These are phyloP conservation scores for Ctena decussata DNA, from an alignment of 2,888 invertebrate species.

Conservation along the genomic window DNA sequence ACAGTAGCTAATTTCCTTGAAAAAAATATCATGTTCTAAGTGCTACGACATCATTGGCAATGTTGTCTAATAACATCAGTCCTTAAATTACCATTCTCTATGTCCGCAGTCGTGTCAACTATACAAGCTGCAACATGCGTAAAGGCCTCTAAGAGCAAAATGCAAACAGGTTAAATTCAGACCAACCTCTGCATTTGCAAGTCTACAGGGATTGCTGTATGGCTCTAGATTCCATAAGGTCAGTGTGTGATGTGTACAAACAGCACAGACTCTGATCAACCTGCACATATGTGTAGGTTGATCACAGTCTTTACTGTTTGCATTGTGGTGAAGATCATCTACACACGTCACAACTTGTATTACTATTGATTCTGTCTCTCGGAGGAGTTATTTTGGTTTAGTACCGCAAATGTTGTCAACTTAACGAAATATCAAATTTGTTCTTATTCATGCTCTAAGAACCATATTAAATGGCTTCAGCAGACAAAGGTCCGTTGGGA, in stretches of 20 bases:
- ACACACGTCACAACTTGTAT: no score
- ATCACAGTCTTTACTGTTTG: neutral
- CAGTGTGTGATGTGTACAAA: no score
- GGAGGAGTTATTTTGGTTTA: neutral
- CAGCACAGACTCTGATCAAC: neutral
- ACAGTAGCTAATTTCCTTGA: neutral
- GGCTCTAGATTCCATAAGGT: no score
- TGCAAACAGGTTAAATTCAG: no score
- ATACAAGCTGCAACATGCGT: no score
- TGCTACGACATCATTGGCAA: no score
- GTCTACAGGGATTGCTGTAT: no score
- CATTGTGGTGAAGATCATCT: no score
- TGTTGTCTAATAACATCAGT: neutral
- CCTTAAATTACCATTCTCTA: neutral
- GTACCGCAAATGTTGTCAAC: neutral
- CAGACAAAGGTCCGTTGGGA: neutral
- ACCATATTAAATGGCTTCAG: neutral
- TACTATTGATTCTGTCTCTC: neutral
- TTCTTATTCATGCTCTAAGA: conserved; percentile 11
- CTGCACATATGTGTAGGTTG: neutral
- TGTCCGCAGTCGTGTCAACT: no score
- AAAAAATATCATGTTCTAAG: no score
- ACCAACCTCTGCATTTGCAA: no score
- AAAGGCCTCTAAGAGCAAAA: no score
- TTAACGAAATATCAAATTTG: neutral